Conservation (phyloP, 2,797 vertebrate genomes). For the Myotis pilosus region DNA sequence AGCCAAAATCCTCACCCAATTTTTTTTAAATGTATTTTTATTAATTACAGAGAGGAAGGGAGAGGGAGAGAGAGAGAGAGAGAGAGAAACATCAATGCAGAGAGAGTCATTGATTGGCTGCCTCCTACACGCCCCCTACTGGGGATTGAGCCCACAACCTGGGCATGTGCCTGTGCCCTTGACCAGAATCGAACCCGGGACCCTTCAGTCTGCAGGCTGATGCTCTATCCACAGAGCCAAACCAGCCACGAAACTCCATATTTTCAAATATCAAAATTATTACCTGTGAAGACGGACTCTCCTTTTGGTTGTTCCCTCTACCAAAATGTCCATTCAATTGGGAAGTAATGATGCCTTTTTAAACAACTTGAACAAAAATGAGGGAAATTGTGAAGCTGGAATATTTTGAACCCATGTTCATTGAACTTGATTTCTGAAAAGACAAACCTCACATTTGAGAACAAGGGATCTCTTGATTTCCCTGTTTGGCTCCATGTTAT, state of each 20-base stretch:
- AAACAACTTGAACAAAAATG: background rate
- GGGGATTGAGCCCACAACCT: too few relatives aligned
- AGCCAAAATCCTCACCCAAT: background rate
- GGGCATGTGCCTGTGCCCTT: too few relatives aligned
- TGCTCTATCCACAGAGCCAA: too few relatives aligned
- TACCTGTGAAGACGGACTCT: background rate
- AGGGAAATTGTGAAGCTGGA: background rate
- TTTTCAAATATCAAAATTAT: constrained; percentile 1
- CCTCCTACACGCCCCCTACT: too few relatives aligned
- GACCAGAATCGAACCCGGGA: too few relatives aligned
- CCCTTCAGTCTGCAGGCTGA: too few relatives aligned
- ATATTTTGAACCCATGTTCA: background rate
- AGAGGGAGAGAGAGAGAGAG: too few relatives aligned
- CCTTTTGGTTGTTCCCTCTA: background rate
- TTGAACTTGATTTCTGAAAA: constrained; percentile 52
- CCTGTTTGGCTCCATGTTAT: constrained; percentile 47
- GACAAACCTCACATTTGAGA: constrained; percentile 32
- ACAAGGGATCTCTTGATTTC: constrained; percentile 53
- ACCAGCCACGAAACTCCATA: background rate
- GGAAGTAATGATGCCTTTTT: background rate
- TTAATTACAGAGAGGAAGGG: background rate
- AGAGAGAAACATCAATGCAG: too few relatives aligned
- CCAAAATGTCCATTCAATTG: background rate
- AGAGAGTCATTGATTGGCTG: too few relatives aligned
- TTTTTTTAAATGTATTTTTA: background rate